A percentile compares a stretch with the other conserved stretches of the same genome.
phyloP scores from a whole-genome alignment of 2,113 vertebrate species.

The Scortum barcoo region DNA sequence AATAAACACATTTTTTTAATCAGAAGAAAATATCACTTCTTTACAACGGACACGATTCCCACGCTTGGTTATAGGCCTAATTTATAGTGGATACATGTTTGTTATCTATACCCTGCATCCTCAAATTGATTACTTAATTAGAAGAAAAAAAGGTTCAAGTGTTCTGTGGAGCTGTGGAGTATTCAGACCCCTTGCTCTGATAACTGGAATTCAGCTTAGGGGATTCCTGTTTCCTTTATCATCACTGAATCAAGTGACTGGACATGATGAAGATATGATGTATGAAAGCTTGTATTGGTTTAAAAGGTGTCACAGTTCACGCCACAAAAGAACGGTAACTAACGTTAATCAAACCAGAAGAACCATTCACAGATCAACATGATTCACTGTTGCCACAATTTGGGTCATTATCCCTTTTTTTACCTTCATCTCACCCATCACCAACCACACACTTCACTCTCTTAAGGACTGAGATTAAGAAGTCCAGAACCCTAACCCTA shows the following conservation, averaged over 20 bases:
- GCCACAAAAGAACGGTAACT: background rate
- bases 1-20: background rate
- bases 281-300: background rate
- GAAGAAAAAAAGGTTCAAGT: too few species aligned
- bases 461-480: background rate
- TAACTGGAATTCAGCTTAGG: background rate
- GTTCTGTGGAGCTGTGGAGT: too few species aligned
- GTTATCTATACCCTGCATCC: background rate
- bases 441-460: slow-evolving; percentile 6
- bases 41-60: background rate
- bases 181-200: too few species aligned
- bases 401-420: slow-evolving; percentile 16
- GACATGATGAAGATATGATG: background rate
- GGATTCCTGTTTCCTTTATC: background rate
- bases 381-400: background rate
- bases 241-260: background rate
- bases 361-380: background rate
- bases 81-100: background rate
- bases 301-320: background rate
- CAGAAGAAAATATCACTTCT: background rate
- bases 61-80: background rate
- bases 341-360: background rate
- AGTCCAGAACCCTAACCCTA: too few species aligned
- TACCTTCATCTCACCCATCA: background rate
- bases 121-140: too few species aligned